phyloP scores from a whole-genome alignment of 2,113 vertebrate species.

The Cyprinodon tularosa region DNA sequence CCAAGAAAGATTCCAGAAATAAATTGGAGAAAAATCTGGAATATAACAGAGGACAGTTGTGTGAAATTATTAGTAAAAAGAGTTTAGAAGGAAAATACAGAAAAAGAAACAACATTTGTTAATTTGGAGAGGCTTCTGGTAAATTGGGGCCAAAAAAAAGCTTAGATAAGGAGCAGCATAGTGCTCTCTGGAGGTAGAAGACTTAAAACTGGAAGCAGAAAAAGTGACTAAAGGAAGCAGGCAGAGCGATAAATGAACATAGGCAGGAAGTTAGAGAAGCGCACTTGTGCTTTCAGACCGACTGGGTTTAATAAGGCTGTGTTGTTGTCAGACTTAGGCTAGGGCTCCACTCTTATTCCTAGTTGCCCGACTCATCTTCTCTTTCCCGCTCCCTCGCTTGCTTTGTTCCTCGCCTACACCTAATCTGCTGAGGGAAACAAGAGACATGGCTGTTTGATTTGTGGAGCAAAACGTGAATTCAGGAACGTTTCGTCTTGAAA shows the following conservation, averaged over 20 bases:
- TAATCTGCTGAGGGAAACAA: slow-evolving; percentile 35
- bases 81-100: slow-evolving; percentile 29
- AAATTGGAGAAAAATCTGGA: slow-evolving; percentile 4
- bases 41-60: slow-evolving; percentile 16
- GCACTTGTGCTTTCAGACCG: slow-evolving; percentile 40
- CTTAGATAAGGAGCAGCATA: slow-evolving; percentile 16
- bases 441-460: slow-evolving; percentile 33
- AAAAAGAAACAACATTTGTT: slow-evolving; percentile 33
- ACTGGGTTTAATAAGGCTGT: slow-evolving; percentile 39
- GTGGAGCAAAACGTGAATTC: background rate
- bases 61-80: slow-evolving; percentile 13
- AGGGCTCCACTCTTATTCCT: slow-evolving; percentile 33
- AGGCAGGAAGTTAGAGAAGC: slow-evolving; percentile 21
- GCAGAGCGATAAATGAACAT: background rate
- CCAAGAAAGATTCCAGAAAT: slow-evolving; percentile 20
- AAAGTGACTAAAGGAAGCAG: background rate
- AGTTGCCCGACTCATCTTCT: slow-evolving; percentile 27
- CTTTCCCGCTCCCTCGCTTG: slow-evolving; percentile 16
- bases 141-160: background rate
- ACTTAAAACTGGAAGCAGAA: background rate
- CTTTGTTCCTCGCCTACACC: slow-evolving; percentile 42
- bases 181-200: slow-evolving; percentile 8
- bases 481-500: slow-evolving; percentile 22
- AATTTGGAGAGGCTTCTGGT: slow-evolving; percentile 27
- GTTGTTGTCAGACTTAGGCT: slow-evolving; percentile 33